Evolutionary conservation across 1,140 invertebrate genomes (phyloP), one percentile per base, ranked within the genome.

Genomic region (Cydia strobilella): DNA sequence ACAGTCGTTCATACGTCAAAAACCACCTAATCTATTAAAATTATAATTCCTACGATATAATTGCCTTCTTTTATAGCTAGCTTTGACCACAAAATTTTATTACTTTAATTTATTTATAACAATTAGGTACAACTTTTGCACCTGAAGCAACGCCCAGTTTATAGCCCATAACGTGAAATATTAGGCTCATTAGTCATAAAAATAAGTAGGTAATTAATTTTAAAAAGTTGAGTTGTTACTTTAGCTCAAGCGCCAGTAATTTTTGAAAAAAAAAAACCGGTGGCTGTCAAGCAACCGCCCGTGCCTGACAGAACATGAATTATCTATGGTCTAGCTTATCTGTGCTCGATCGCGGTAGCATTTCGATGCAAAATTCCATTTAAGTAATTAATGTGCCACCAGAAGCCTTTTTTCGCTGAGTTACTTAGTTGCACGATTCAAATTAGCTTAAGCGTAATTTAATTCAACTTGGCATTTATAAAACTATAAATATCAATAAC

Each of bases 251-350:
- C 42, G 18, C 31, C 35, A 39, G 35, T 69, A 69, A 69, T 69
- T 69, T 39, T 39, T 39, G 15, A 69, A 69, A 69, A 69, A 66
- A 48, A 66, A 39, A 69, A 69, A 39, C 65, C 65, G 65, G 42
- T 69, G 65, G 65, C 65, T 69, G 65, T 69, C 65, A 35, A 69
- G 65, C 65, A 69, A 15, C 31, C 65, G 65, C 65, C 65, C n/a
- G 65, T 69, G 65, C 65, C 65, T 12, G 65, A 18, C 35, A 42
- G 65, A 69, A 69, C 65, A 69, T 69, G 65, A 69, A 42, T 35
- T 69, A 69, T 69, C 65, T 69, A 69, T 69, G 65, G 65, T 69
- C 65, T 59, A 69, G 65, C 65, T 69, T 69, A 69, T 69, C 65
- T 69, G 27, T 35, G 27, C 15, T 69, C 12, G 27, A 69, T 69